These are phyloP conservation scores for Polydrusus cervinus DNA, from an alignment of 2,888 invertebrate genomes.

Conservation along the genomic window DNA sequence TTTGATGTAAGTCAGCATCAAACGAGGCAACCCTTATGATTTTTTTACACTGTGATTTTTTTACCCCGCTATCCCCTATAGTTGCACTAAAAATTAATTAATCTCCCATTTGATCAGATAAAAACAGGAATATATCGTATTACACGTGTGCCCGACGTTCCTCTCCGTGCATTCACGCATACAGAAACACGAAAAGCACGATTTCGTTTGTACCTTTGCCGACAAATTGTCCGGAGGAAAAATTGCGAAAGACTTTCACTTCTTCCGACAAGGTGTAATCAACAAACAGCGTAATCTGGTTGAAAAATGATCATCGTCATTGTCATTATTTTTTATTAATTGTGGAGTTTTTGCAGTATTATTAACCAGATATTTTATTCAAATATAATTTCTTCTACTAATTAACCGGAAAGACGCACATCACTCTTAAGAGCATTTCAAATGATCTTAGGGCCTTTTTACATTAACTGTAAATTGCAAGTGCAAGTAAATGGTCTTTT, in stretches of 20 bases:
- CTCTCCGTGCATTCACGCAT: slow-evolving; percentile 20
- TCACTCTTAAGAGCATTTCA: too few species aligned
- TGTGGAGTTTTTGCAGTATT: slow-evolving; percentile 18
- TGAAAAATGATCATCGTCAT: slow-evolving; percentile 19
- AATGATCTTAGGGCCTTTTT: too few species aligned
- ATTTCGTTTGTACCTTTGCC: slow-evolving; percentile 36
- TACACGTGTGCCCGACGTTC: slow-evolving; percentile 43
- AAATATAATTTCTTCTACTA: too few species aligned
- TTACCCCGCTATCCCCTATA: slow-evolving; percentile 1
- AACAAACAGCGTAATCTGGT: slow-evolving; percentile 17
- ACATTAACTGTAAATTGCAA: too few species aligned
- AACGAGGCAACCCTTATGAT: too few species aligned
- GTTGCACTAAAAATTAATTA: slow-evolving; percentile 45
- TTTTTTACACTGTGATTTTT: too few species aligned
- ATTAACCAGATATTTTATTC: too few species aligned
- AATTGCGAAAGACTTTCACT: slow-evolving; percentile 45
- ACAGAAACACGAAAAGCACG: slow-evolving; percentile 43
- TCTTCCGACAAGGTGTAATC: slow-evolving; percentile 43
- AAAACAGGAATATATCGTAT: slow-evolving; percentile 43
- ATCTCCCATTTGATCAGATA: slow-evolving; percentile 50
- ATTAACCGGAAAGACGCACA: too few species aligned
- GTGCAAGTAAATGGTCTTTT: too few species aligned
- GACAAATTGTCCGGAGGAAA: slow-evolving; percentile 23
- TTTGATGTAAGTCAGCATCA: too few species aligned
- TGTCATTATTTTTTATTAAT: slow-evolving; percentile 9